These are phyloP conservation scores for Papilio machaon DNA, from an alignment of 1,140 invertebrate species.

Conservation along the genomic window DNA sequence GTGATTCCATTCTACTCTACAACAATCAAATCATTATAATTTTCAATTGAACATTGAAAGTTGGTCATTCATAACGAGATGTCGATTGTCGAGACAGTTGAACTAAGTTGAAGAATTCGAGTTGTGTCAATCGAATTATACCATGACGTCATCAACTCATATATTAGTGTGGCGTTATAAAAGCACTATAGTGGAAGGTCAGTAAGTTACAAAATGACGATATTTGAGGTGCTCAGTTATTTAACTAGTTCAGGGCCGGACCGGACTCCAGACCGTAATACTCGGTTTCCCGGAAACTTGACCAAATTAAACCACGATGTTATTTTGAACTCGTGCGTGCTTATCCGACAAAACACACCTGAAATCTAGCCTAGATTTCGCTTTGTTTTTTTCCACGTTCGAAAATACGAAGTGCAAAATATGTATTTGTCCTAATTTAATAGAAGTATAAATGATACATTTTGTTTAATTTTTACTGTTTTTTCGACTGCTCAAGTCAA, in stretches of 20 bases:
- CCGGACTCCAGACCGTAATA: neutral
- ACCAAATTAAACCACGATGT: conserved; percentile 6
- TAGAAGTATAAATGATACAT: neutral
- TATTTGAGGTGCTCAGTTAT: conserved; percentile 7
- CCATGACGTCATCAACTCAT: neutral
- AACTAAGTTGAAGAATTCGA: too few species aligned
- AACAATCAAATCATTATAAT: neutral
- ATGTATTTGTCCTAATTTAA: neutral
- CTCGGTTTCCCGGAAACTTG: conserved; percentile 18
- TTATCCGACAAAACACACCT: conserved; percentile 27
- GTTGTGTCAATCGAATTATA: too few species aligned
- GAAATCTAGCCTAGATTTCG: conserved; percentile 26
- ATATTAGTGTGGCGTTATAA: neutral
- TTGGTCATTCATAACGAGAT: too few species aligned
- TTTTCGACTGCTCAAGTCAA: too few species aligned
- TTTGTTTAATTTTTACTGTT: too few species aligned
- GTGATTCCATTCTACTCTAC: neutral
- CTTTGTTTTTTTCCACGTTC: neutral
- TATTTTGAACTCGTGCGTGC: conserved; percentile 16
- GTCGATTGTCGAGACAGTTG: too few species aligned
- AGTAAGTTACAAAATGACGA: conserved; percentile 9
- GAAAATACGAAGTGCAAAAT: neutral
- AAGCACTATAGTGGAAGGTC: neutral
- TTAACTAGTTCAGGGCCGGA: conserved; percentile 33
- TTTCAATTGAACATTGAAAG: too few species aligned